Conservation (phyloP, 2,113 vertebrate genomes). For the Ramphastos sulfuratus region DNA sequence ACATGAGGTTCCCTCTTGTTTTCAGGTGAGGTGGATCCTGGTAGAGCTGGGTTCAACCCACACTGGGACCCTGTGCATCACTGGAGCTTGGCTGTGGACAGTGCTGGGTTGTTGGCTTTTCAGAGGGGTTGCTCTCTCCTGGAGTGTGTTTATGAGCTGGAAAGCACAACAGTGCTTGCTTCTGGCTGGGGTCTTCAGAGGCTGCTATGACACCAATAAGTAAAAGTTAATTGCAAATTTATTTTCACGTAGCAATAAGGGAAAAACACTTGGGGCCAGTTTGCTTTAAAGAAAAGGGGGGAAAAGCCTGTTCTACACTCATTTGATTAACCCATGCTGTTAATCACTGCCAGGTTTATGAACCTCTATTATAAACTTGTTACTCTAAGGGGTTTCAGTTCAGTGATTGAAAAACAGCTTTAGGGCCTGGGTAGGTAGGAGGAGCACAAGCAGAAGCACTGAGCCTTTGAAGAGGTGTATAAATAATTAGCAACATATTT, state of each 20-base stretch:
- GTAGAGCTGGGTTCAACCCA: background rate
- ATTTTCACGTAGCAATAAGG: background rate
- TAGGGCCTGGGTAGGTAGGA: slow-evolving; percentile 53
- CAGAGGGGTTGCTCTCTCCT: background rate
- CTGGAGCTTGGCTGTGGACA: background rate
- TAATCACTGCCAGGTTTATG: slow-evolving; percentile 68
- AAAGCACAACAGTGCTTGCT: background rate
- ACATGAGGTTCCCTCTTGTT: background rate
- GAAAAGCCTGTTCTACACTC: slow-evolving; percentile 39
- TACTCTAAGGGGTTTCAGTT: slow-evolving; percentile 66
- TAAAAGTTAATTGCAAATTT: slow-evolving; percentile 62
- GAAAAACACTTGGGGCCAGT: slow-evolving; percentile 52
- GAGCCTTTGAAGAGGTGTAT: slow-evolving; percentile 70
- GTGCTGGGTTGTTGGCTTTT: background rate
- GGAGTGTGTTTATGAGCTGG: rapidly evolving
- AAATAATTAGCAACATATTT: slow-evolving; percentile 73
- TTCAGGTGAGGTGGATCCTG: background rate
- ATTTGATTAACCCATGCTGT: slow-evolving; percentile 58
- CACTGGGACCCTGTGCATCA: rapidly evolving
- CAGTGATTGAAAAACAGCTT: slow-evolving; percentile 72
- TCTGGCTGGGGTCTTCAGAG: background rate
- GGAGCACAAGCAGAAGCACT: slow-evolving; percentile 30
- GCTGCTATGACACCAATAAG: background rate
- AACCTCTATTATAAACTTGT: slow-evolving; percentile 63
- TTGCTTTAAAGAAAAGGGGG: slow-evolving; percentile 24